A percentile compares a stretch with the other conserved stretches of the same genome.
Conservation (phyloP, 2,797 vertebrate genomes). For the Enteromius thamalakanensis region DNA sequence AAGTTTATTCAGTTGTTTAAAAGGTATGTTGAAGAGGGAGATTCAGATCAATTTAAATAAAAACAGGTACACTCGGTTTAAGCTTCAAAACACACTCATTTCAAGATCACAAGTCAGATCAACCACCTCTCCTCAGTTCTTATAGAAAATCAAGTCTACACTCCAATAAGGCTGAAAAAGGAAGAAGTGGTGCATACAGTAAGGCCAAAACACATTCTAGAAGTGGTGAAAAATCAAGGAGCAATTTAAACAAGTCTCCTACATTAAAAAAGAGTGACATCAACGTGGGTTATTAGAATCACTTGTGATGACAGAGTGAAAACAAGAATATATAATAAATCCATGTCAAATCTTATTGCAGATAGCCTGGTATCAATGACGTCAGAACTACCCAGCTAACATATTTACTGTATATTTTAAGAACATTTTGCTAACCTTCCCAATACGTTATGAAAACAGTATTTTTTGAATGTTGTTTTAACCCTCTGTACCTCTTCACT, state of each 20-base stretch:
- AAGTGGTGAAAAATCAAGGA: constrained; percentile 48
- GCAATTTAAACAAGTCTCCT: constrained; percentile 24
- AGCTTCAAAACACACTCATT: constrained; percentile 58
- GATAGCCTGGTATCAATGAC: neutral
- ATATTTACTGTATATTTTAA: neutral
- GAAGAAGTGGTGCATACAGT: constrained; percentile 38
- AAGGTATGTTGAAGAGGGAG: constrained; percentile 44
- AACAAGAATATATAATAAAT: constrained; percentile 29
- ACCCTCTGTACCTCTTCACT: neutral
- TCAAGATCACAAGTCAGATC: constrained; percentile 51
- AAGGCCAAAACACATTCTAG: constrained; percentile 59
- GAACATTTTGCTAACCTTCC: neutral
- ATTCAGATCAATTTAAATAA: constrained; percentile 47
- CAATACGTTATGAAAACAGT: neutral
- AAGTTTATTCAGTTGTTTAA: constrained; percentile 58
- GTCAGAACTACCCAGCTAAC: neutral
- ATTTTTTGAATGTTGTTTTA: neutral
- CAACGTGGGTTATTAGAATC: constrained; percentile 21
- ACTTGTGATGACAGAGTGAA: constrained; percentile 17
- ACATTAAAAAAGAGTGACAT: constrained; percentile 24
- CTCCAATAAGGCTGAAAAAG: constrained; percentile 42
- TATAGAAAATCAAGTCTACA: constrained; percentile 50
- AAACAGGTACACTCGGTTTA: constrained; percentile 55
- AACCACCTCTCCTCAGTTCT: constrained; percentile 21
- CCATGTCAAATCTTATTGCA: constrained; percentile 15